These are phyloP conservation scores for Pocillopora meandrina DNA, from an alignment of 92 coral and sea anemone species.

Conservation along the genomic window DNA sequence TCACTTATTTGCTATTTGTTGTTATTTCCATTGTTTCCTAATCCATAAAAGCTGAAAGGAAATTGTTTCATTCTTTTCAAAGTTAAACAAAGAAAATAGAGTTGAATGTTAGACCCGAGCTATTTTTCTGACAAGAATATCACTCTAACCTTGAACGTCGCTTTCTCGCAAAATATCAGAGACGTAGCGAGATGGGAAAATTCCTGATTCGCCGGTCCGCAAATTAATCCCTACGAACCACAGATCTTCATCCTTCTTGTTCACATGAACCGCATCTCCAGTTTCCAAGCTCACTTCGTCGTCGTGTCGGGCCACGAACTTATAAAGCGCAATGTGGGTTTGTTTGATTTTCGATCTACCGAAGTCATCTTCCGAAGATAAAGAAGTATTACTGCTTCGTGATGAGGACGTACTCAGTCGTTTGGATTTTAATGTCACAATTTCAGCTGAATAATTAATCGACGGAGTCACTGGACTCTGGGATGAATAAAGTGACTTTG, in stretches of 20 bases:
- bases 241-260: conserved; percentile 76
- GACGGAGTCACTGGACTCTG: conserved; percentile 18
- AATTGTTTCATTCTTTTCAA: no score
- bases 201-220: conserved; percentile 76
- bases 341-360: conserved; percentile 54
- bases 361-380: conserved; percentile 21
- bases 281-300: conserved; percentile 79
- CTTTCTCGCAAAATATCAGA: conserved; percentile 75
- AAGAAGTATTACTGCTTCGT: conserved; percentile 26
- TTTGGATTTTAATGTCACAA: conserved; percentile 4
- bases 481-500: conserved; percentile 33
- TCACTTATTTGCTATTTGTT: no score
- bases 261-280: conserved; percentile 88
- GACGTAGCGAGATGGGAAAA: conserved; percentile 91
- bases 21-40: no score
- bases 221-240: conserved; percentile 93
- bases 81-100: no score
- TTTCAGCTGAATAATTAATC: neutral
- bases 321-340: conserved; percentile 90
- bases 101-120: no score
- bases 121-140: neutral
- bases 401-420: conserved; percentile 37
- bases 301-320: conserved; percentile 84
- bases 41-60: no score
- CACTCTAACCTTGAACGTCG: conserved; percentile 31